Conservation (phyloP, 2,797 vertebrate species). For the Leptoclinus maculatus region DNA sequence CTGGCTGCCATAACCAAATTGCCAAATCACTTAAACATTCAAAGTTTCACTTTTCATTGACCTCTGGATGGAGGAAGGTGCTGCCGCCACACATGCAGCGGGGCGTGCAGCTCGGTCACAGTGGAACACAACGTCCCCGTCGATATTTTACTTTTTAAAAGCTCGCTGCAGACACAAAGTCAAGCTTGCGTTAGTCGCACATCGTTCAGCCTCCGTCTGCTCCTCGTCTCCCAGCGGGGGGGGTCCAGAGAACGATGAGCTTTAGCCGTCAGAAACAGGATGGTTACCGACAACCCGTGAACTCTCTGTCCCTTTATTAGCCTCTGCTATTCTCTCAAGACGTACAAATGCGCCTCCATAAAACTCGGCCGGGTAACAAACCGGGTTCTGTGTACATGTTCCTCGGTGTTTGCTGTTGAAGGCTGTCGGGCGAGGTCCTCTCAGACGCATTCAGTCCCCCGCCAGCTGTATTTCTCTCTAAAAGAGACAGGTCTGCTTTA, state of each 20-base stretch:
- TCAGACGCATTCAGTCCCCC: slow-evolving; percentile 56
- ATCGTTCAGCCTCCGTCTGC: neutral
- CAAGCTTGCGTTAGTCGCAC: slow-evolving; percentile 24
- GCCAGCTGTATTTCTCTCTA: slow-evolving; percentile 68
- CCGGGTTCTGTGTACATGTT: slow-evolving; percentile 25
- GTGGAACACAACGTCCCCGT: neutral
- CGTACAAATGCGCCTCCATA: slow-evolving; percentile 26
- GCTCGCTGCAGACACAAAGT: neutral
- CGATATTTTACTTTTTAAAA: slow-evolving; percentile 24
- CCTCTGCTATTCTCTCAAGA: slow-evolving; percentile 33
- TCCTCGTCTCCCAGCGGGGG: slow-evolving; percentile 23
- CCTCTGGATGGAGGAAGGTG: neutral
- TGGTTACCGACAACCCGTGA: slow-evolving; percentile 11
- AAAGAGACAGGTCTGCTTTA: slow-evolving; percentile 64
- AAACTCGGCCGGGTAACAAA: slow-evolving; percentile 38
- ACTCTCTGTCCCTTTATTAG: slow-evolving; percentile 42
- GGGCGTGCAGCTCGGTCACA: neutral
- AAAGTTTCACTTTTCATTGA: neutral
- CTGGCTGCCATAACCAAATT: neutral
- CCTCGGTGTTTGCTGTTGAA: slow-evolving; percentile 51
- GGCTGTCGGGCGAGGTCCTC: slow-evolving; percentile 66
- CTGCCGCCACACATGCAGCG: neutral
- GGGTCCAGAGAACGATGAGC: slow-evolving; percentile 40
- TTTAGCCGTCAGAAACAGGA: slow-evolving; percentile 31
- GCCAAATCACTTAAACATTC: neutral